phyloP scores from a whole-genome alignment of 2,797 vertebrate species.

The Scomberomorus guttatus region DNA sequence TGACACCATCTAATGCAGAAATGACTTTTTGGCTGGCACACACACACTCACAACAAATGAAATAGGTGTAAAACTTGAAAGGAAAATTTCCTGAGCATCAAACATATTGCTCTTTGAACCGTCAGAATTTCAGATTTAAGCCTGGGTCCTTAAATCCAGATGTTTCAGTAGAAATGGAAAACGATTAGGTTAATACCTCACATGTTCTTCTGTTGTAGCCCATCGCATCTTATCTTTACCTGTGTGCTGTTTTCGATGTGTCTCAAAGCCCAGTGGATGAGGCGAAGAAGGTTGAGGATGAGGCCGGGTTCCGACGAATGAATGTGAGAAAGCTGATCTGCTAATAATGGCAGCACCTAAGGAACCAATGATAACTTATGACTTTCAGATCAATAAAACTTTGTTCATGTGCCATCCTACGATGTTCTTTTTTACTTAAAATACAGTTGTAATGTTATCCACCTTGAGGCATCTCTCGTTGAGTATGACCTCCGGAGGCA shows the following conservation, averaged over 20 bases:
- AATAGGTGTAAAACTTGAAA: no score
- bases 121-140: neutral
- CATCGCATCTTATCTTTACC: constrained; percentile 74
- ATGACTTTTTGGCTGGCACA: no score
- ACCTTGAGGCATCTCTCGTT: constrained; percentile 89
- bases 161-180: neutral
- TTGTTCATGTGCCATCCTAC: neutral
- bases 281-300: constrained; percentile 86
- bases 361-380: constrained; percentile 14
- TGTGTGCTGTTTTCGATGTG: constrained; percentile 85
- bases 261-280: constrained; percentile 88
- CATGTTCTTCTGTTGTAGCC: neutral
- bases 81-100: constrained; percentile 5
- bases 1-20: no score
- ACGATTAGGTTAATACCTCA: neutral
- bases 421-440: constrained; percentile 2
- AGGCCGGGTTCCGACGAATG: constrained; percentile 81
- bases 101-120: neutral
- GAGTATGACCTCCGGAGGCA: constrained; percentile 70
- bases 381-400: neutral
- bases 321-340: constrained; percentile 89
- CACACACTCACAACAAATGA: no score
- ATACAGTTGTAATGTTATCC: constrained; percentile 17
- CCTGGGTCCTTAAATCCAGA: neutral
- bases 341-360: constrained; percentile 88